Base-by-base conservation (phyloP, 2,797 vertebrate genomes). In the Neosalanx taihuensis region DNA sequence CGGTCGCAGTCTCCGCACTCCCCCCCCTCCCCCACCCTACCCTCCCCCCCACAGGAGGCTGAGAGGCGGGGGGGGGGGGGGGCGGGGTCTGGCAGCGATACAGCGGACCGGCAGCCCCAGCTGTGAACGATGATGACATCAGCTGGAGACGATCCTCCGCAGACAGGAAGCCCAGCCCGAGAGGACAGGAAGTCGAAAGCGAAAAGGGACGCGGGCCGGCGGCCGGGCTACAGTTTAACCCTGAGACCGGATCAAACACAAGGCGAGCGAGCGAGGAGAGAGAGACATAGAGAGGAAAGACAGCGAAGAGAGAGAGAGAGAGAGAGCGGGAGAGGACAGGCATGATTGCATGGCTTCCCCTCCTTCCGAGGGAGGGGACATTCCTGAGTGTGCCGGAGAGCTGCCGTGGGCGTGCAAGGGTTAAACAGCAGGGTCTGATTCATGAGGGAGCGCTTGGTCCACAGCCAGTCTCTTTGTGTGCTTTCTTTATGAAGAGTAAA, bases 401-500 rank as follows among this genome's bases (percentile, higher is more conserved):
- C 67, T 64, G 66, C 66, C 67, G 64, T 79, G 89, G 86, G 87
- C 77, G 75, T 71, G 30, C 64, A 72, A 82, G 84, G 79, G 84
- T 90, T 89, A 89, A 90, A 86, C 74, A 73, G 81, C 77, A 71
- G 67, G 72, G n/a, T 51, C 79, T 73, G 90, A 85, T 83, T 85
- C 84, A 84, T 62, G 78, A 87, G 85, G 74, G 80, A 77, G 76
- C 64, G 67, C 75, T 84, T 91, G 89, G 90, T 81, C 79, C 29
- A 1, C 72, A 69, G 89, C 90, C 90, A 90, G 84, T 87, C 87
- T 84, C 86, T 86, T 91, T 87, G 84, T 92, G 89, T 89, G 88
- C 88, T 89, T 87, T 89, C 90, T 91, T 92, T 90, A 91, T 91
- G 88, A 90, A 89, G 90, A 86, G 81, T 90, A 91, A 91, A 91